phyloP scores from a whole-genome alignment of 2,113 vertebrate species.

The Uria lomvia region DNA sequence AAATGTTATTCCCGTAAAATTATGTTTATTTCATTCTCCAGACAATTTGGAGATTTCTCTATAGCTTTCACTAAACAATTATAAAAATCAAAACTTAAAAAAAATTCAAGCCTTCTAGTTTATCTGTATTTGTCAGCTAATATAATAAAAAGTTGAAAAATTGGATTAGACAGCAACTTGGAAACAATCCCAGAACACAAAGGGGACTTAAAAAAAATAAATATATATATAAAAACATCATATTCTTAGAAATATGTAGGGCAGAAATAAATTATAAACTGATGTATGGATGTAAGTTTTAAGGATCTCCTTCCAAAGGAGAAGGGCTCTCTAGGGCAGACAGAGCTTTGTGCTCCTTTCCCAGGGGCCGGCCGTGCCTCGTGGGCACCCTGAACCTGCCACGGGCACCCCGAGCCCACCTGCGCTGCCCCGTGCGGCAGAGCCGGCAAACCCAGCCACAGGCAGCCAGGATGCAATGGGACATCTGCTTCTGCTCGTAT shows the following conservation, averaged over 20 bases:
- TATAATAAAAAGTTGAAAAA: neutral
- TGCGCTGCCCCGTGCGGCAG: neutral
- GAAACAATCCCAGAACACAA: neutral
- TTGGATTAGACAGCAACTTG: neutral
- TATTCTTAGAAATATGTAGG: neutral
- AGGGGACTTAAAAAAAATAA: neutral
- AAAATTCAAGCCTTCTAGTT: neutral
- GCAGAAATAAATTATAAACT: neutral
- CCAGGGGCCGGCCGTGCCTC: neutral
- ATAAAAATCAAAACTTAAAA: neutral
- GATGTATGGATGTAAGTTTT: neutral
- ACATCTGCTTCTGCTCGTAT: neutral
- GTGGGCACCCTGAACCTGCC: too few species aligned
- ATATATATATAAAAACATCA: neutral
- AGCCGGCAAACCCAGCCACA: neutral
- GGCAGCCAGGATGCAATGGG: neutral
- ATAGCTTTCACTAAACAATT: neutral
- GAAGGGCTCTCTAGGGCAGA: neutral
- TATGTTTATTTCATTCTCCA: neutral
- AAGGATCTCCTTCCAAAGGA: neutral
- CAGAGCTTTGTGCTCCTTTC: neutral
- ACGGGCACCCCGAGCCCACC: neutral
- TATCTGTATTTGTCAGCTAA: neutral
- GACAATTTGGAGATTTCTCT: neutral
- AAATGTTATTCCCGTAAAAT: neutral